Evolutionary conservation across 2,888 invertebrate genomes (phyloP).

Genomic region (Apotomis turbidana): DNA sequence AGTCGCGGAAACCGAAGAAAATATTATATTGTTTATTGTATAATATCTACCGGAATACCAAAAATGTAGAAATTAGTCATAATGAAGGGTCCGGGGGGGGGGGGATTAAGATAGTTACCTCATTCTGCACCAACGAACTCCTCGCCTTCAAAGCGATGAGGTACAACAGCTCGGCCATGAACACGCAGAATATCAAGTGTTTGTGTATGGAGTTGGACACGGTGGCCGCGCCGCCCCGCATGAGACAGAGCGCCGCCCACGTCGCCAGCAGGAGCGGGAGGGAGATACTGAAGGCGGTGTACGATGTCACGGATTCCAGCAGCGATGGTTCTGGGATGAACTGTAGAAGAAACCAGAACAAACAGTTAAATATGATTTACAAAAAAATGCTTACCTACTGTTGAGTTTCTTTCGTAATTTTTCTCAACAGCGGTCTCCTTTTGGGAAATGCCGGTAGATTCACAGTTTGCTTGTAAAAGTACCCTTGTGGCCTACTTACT

Average conservation of each 20-base stretch:
- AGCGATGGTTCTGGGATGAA: conserved; percentile 94
- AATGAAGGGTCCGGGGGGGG: no score
- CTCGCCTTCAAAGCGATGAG: conserved; percentile 94
- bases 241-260: conserved; percentile 90
- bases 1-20: no score
- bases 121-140: conserved; percentile 90
- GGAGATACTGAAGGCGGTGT: conserved; percentile 93
- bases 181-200: conserved; percentile 95
- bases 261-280: conserved; percentile 91
- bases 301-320: conserved; percentile 93
- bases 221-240: conserved; percentile 91
- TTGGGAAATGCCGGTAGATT: no score
- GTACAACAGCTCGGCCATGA: conserved; percentile 93
- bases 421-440: no score
- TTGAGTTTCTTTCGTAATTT: no score
- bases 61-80: no score
- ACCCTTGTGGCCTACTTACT: no score
- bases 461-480: no score
- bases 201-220: conserved; percentile 97
- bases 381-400: no score
- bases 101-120: conserved; percentile 78
- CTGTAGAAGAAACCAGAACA: conserved; percentile 62
- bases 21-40: no score
- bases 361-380: no score
- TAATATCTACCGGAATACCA: no score